A percentile compares a stretch with the other conserved stretches of the same genome.
Conservation (phyloP, 2,888 invertebrate genomes). For the Aproaerema taeniolella region DNA sequence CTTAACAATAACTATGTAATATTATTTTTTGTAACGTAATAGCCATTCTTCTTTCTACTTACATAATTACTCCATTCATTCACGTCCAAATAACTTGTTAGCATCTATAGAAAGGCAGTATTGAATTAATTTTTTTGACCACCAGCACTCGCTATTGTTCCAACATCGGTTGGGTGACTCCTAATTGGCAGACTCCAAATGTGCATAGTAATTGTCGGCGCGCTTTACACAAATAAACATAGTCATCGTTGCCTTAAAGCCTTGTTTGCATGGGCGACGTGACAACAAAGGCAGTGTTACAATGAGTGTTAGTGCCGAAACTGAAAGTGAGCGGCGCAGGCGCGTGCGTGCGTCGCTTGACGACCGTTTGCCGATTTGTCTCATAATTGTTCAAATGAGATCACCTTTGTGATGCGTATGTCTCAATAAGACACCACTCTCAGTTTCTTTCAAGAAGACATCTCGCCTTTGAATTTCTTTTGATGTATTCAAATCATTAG, state of each 20-base stretch:
- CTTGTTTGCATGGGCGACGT: constrained; percentile 28
- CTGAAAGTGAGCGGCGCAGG: constrained; percentile 48
- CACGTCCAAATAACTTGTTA: neutral
- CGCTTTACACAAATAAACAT: constrained; percentile 1
- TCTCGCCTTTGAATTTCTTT: too few relatives aligned
- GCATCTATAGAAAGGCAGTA: neutral
- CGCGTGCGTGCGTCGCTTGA: constrained; percentile 32
- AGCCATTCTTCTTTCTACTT: neutral
- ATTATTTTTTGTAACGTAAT: neutral
- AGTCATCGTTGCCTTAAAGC: constrained; percentile 10
- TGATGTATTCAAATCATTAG: too few relatives aligned
- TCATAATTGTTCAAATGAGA: constrained; percentile 8
- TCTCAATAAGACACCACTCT: constrained; percentile 4
- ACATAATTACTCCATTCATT: neutral
- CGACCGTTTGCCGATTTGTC: constrained; percentile 7
- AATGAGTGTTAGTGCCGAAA: constrained; percentile 44
- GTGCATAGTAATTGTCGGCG: constrained; percentile 5
- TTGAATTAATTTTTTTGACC: constrained; percentile 1
- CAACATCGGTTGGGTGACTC: neutral
- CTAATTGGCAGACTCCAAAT: constrained; percentile 3
- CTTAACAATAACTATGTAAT: neutral
- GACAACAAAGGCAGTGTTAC: constrained; percentile 39
- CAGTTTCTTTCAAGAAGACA: constrained; percentile 3
- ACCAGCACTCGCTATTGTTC: constrained; percentile 2
- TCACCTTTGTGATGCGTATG: constrained; percentile 5